A percentile compares a stretch with the other conserved stretches of the same genome.
Evolutionary conservation across 2,888 invertebrate species (phyloP).

Genomic region (Tyria jacobaeae): DNA sequence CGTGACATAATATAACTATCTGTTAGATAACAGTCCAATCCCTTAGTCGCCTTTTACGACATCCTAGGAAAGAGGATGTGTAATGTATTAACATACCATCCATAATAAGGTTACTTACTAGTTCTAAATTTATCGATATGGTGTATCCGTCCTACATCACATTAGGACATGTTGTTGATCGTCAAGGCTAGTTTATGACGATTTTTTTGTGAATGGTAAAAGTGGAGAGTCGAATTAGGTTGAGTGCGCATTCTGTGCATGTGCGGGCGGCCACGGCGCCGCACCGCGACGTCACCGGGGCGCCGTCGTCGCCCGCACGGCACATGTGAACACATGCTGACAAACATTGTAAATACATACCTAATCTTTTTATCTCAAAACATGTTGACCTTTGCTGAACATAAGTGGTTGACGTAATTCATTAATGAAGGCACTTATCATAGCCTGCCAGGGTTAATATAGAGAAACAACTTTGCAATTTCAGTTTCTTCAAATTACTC

Average conservation of each 20-base stretch:
- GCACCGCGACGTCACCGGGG: conserved; percentile 61
- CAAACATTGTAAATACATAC: conserved; percentile 64
- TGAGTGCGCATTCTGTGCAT: conserved; percentile 67
- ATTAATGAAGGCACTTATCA: conserved; percentile 27
- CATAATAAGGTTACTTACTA: neutral
- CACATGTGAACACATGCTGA: conserved; percentile 70
- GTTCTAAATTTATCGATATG: conserved; percentile 15
- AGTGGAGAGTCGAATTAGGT: conserved; percentile 55
- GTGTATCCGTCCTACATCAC: conserved; percentile 34
- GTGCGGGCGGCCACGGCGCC: conserved; percentile 49
- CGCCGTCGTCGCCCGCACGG: conserved; percentile 51
- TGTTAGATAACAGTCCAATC: too few species aligned
- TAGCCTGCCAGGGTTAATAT: conserved; percentile 13
- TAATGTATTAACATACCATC: too few species aligned
- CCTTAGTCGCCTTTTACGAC: too few species aligned
- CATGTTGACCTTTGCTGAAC: conserved; percentile 63
- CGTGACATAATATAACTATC: too few species aligned
- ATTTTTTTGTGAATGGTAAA: conserved; percentile 51
- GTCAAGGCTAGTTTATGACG: conserved; percentile 38
- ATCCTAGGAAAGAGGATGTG: too few species aligned
- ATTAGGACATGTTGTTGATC: conserved; percentile 44
- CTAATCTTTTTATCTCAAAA: conserved; percentile 62
- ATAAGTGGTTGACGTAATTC: conserved; percentile 36
- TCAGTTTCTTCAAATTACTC: conserved; percentile 13
- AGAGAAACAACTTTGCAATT: conserved; percentile 10